These are phyloP conservation scores for Parasteatoda tepidariorum DNA, from an alignment of 1,140 invertebrate species.

Conservation along the genomic window DNA sequence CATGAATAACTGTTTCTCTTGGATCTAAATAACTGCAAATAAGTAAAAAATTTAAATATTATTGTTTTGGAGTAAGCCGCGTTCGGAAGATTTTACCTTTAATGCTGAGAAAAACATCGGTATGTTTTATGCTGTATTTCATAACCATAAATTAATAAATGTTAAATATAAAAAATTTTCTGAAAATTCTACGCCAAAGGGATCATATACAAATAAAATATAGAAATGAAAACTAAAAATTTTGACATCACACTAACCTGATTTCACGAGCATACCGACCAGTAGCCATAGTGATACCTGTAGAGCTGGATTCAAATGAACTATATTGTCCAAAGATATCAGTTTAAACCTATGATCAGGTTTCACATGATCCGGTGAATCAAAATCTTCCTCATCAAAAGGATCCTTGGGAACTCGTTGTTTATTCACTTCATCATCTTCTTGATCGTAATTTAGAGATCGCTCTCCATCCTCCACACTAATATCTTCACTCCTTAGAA, in stretches of 20 bases:
- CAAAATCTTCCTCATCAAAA: neutral
- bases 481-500: neutral
- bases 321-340: constrained; percentile 47
- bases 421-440: constrained; percentile 47
- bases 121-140: too few relatives aligned
- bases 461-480: neutral
- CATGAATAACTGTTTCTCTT: too few relatives aligned
- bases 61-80: too few relatives aligned
- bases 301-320: constrained; percentile 42
- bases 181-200: too few relatives aligned
- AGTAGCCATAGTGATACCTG: constrained; percentile 36
- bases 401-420: constrained; percentile 18
- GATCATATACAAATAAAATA: too few relatives aligned
- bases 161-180: too few relatives aligned
- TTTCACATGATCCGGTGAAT: neutral
- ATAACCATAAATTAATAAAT: too few relatives aligned
- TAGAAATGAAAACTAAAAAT: too few relatives aligned
- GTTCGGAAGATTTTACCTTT: too few relatives aligned
- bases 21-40: too few relatives aligned
- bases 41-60: too few relatives aligned
- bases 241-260: constrained; percentile 42
- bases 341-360: constrained; percentile 49
- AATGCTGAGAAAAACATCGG: too few relatives aligned
- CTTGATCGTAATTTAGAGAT: constrained; percentile 11
- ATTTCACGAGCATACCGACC: constrained; percentile 24